phyloP scores from a whole-genome alignment of 2,113 vertebrate genomes.

The Myiopsitta monachus region DNA sequence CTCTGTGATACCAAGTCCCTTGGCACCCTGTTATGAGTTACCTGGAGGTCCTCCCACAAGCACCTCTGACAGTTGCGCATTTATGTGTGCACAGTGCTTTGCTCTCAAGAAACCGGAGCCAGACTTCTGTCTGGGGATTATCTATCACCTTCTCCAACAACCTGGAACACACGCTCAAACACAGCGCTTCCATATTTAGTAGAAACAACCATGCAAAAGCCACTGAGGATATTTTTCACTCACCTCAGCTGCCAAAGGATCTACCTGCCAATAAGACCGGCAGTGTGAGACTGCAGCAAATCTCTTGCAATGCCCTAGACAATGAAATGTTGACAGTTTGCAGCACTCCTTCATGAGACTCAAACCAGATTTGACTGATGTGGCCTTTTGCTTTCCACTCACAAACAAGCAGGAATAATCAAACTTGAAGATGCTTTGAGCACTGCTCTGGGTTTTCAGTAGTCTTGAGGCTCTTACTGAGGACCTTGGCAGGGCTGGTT shows the following conservation, averaged over 20 bases:
- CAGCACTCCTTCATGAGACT: background rate
- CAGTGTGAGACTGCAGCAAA: background rate
- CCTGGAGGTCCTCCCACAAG: background rate
- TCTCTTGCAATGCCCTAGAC: background rate
- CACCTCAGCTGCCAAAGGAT: background rate
- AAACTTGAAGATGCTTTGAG: background rate
- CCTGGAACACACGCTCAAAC: background rate
- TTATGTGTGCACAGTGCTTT: background rate
- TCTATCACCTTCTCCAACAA: background rate
- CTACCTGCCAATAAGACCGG: background rate
- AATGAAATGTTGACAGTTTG: background rate
- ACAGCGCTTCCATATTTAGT: rapidly evolving
- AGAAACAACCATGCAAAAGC: background rate
- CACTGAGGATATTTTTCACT: background rate
- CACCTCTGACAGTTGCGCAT: background rate
- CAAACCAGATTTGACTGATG: background rate
- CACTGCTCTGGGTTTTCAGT: background rate
- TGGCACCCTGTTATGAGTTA: background rate
- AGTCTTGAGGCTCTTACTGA: background rate
- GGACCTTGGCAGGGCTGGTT: background rate
- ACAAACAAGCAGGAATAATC: background rate
- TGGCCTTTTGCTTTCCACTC: background rate
- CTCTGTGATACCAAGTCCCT: background rate
- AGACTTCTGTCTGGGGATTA: background rate
- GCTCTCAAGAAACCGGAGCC: background rate